Base-by-base conservation (phyloP, 37 sponge, comb jelly and placozoan genomes). In the Chondrosia reniformis region DNA sequence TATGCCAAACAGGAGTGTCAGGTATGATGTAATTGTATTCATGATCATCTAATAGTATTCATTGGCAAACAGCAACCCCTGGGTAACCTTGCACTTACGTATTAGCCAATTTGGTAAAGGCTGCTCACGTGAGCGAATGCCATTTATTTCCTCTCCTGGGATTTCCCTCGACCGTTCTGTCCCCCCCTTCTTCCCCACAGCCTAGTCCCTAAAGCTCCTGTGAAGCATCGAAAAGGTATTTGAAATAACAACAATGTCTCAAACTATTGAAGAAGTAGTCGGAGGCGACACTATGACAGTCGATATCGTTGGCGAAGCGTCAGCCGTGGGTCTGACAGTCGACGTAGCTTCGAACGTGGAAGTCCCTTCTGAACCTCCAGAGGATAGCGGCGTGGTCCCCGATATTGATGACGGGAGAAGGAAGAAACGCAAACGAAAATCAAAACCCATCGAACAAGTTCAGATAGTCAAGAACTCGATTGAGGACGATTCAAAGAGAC, bases 71-170 rank as follows among this genome's bases (percentile, higher is more conserved):
- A n/a, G n/a, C n/a, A n/a, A n/a, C n/a, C n/a, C n/a, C n/a, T n/a
- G n/a, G n/a, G n/a, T n/a, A n/a, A n/a, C n/a, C n/a, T n/a, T n/a
- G n/a, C n/a, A n/a, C n/a, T n/a, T n/a, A n/a, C n/a, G n/a, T n/a
- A n/a, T n/a, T n/a, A n/a, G n/a, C n/a, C n/a, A n/a, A n/a, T n/a
- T n/a, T n/a, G n/a, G n/a, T n/a, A n/a, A n/a, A n/a, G n/a, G n/a
- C n/a, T n/a, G n/a, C n/a, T n/a, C n/a, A n/a, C n/a, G n/a, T n/a
- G n/a, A n/a, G n/a, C n/a, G n/a, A n/a, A n/a, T n/a, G 72, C 43
- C 38, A 9, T n/a, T 44, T 69, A n/a, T 44, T 34, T 69, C 34
- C 31, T 69, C 72, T 69, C 72, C 41, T 69, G 72, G 72, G 72
- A 39, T 69, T 43, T 34, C 72, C 72, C 36, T 37, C 58, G 27